Evolutionary conservation across 2,797 vertebrate species (phyloP), one percentile per base, ranked within the genome.

Genomic region (Antennarius maculatus): DNA sequence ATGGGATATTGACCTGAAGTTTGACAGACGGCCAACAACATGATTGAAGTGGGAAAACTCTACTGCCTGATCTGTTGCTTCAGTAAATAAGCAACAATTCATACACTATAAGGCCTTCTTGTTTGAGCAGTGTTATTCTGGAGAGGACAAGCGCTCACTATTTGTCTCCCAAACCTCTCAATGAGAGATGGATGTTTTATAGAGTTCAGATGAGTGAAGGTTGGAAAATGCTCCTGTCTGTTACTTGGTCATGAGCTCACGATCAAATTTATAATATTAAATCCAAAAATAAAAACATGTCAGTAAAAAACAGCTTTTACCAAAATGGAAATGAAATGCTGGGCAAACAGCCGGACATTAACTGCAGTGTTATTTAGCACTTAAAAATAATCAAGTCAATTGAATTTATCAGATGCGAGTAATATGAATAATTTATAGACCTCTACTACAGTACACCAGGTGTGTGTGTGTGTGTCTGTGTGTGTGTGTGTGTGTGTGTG

Each of bases 341-440:
- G 31, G 41, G 56, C 42, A 39, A 41, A 54, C 15, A 37, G 34
- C 11, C 11, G 27, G 60, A 47, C 54, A 23, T 66, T 70, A 15
- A 68, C 54, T 45, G 56, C 13, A n/a, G 23, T 50, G 15, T 81
- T 81, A 82, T 71, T 74, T 49, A 54, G 31, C 31, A 34, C 31
- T 34, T 79, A 28, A 69, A 37, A 9, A 56, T 76, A 76, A 80
- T 84, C 41, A 79, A 71, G 57, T 65, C 14, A 69, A 69, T 42
- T 61, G 39, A 72, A 69, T 75, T 68, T 17, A 63, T 73, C 54
- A 65, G 58, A 68, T 47, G 48, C 59, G 58, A 80, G 61, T 76
- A 42, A 72, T 29, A 80, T 86, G 73, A 85, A 86, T 85, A 63
- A 85, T 89, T 74, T 57, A 81, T 76, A 46, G 34, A 14, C 45